phyloP scores from a whole-genome alignment of 1,140 invertebrate species.

The Orussus abietinus region DNA sequence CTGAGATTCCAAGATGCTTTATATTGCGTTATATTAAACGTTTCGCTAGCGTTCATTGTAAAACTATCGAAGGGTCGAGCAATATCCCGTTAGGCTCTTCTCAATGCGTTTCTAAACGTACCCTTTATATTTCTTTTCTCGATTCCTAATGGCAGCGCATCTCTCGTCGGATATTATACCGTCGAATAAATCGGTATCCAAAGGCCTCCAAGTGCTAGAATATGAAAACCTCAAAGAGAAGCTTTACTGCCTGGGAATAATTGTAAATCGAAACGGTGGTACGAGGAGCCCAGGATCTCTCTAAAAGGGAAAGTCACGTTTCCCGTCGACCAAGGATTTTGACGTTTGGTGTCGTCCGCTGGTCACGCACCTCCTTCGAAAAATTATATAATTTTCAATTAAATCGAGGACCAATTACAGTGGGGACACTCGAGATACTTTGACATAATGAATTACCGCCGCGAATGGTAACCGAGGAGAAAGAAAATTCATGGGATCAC shows the following conservation, averaged over 20 bases:
- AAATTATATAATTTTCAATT: slow-evolving; percentile 1
- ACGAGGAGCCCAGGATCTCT: background rate
- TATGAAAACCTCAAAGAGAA: too few species aligned
- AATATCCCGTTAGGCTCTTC: background rate
- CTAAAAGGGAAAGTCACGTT: too few species aligned
- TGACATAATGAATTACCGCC: too few species aligned
- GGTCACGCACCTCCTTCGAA: background rate
- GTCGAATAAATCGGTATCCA: background rate
- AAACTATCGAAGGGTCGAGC: too few species aligned
- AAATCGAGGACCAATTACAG: too few species aligned
- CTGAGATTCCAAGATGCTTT: background rate
- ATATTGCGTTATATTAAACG: background rate
- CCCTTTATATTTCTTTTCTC: too few species aligned
- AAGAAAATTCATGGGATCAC: too few species aligned
- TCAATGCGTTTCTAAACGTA: too few species aligned
- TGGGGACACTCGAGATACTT: too few species aligned
- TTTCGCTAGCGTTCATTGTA: background rate
- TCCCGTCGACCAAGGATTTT: background rate
- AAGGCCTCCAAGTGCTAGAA: background rate
- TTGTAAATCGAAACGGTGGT: background rate
- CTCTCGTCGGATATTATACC: background rate
- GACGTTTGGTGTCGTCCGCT: background rate
- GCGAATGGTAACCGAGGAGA: too few species aligned
- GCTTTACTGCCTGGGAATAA: too few species aligned
- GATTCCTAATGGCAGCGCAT: slow-evolving; percentile 1